Base-by-base conservation (phyloP, 2,888 invertebrate genomes). In the Spilosoma lubricipeda region DNA sequence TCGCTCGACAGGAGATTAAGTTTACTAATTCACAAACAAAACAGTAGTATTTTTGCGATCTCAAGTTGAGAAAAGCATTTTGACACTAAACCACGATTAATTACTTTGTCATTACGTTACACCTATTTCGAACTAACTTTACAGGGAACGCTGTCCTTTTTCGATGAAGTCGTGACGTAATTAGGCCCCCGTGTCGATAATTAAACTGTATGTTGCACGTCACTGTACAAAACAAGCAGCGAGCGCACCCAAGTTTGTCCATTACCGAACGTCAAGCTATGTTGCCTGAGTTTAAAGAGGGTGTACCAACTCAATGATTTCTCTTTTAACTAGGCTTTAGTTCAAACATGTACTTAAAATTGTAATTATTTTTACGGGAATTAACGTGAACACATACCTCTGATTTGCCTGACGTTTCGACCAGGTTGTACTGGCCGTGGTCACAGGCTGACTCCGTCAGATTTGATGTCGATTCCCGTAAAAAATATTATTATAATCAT, bases 171-270 rank as follows among this genome's bases (percentile, higher is more conserved):
- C 52, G 74, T 77, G 82, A 78, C 80, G 77, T 84, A 82, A 81
- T 83, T 85, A 85, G 27, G 65, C 65, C 36, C 72, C 76, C 33
- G 84, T 81, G 85, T 85, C 86, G 89, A 90, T 91, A 92, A 92
- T 92, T 91, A 92, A 92, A 89, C 90, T 86, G 92, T 92, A 90
- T 92, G 91, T 90, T 80, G 86, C 56, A 56, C 42, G 89, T 81
- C 48, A 63, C 33, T 84, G 82, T 89, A 91, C 92, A 92, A 91
- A 92, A 91, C 65, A 45, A 52, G 65, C 36, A 36, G 90, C 59
- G 70, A 63, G 45, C 65, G 33, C 48, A 48, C 82, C 78, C 83
- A 91, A 92, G 90, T 92, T 92, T 90, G 87, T 82, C 87, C 88
- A 92, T 92, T 91, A 91, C 83, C 81, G 86, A 85, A 81, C 86